Conservation (phyloP, 2,888 invertebrate genomes). For the Coelogynopora nodosa region DNA sequence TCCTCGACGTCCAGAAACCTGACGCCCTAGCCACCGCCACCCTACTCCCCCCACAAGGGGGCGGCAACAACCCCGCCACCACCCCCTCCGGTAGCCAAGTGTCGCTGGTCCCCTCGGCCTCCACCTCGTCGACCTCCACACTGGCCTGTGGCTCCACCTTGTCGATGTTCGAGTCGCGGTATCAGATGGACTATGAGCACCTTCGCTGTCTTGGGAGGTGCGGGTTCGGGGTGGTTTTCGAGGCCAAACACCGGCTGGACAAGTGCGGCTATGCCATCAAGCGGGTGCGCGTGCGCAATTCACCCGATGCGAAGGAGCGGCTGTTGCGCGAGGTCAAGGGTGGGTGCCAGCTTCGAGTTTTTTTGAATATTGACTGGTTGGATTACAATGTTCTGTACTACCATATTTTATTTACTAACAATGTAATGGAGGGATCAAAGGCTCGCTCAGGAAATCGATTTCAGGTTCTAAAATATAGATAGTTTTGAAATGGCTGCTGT, state of each 20-base stretch:
- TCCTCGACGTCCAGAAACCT: no score
- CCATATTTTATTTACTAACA: no score
- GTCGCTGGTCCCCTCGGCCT: constrained; percentile 57
- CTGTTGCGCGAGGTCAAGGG: constrained; percentile 88
- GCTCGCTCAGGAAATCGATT: no score
- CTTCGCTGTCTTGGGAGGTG: constrained; percentile 66
- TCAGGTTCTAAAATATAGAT: no score
- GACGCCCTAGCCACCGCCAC: no score
- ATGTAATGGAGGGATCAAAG: no score
- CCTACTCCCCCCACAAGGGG: no score
- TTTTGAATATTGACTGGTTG: no score
- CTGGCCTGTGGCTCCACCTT: background rate
- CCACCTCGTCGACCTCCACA: constrained; percentile 64
- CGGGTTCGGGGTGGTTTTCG: constrained; percentile 93
- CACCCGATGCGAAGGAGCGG: constrained; percentile 73
- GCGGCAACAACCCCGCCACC: background rate
- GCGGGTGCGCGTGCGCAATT: constrained; percentile 62
- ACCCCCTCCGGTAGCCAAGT: background rate
- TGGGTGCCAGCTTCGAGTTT: background rate
- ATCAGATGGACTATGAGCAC: constrained; percentile 73
- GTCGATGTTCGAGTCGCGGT: constrained; percentile 65
- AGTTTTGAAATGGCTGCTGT: no score
- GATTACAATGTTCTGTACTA: no score
- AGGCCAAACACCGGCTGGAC: constrained; percentile 86
- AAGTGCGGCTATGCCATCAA: constrained; percentile 91